Percentiles rank a stretch among this genome's conserved stretches.
phyloP scores from a whole-genome alignment of 2,888 invertebrate genomes.

The Tenthredo scrophulariae region DNA sequence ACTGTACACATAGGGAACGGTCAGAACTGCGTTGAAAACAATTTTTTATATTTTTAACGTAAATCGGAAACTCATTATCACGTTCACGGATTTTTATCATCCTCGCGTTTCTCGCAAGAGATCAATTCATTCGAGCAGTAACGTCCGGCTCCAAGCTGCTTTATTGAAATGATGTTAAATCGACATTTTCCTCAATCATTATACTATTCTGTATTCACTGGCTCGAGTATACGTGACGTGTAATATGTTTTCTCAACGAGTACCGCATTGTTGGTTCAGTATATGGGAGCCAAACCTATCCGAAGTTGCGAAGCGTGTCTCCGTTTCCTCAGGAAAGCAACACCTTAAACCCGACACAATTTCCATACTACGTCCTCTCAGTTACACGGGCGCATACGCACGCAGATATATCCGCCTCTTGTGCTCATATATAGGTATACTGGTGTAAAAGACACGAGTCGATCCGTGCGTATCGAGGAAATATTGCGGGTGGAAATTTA shows the following conservation, averaged over 20 bases:
- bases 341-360: constrained; percentile 58
- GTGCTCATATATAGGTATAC: background rate
- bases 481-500: background rate
- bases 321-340: constrained; percentile 69
- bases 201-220: background rate
- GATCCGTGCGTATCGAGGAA: constrained; percentile 14
- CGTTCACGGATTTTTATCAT: background rate
- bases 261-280: constrained; percentile 62
- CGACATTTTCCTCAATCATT: background rate
- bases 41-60: background rate
- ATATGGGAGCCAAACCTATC: constrained; percentile 67
- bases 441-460: background rate
- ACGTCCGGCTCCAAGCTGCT: background rate
- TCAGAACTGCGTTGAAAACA: background rate
- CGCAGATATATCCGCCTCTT: constrained; percentile 34
- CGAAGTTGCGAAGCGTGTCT: constrained; percentile 71
- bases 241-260: constrained; percentile 52
- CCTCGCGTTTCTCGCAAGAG: background rate
- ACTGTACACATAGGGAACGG: background rate
- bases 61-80: background rate
- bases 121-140: background rate
- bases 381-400: constrained; percentile 45
- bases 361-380: constrained; percentile 52
- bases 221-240: background rate
- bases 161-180: background rate